phyloP scores from a whole-genome alignment of 2,113 vertebrate species.

The Cyprinodon tularosa region DNA sequence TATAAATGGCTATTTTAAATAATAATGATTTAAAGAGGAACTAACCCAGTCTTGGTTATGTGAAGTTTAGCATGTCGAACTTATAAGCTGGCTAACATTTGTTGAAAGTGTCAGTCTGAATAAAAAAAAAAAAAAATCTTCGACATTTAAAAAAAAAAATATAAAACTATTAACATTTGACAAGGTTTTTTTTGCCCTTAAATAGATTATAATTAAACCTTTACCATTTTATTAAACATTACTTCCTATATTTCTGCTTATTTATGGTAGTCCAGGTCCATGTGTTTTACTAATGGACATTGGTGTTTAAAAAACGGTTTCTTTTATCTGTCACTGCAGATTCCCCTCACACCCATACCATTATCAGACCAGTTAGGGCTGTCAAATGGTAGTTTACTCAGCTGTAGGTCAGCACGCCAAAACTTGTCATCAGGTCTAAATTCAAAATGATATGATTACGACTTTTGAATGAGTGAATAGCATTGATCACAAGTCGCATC shows the following conservation, averaged over 20 bases:
- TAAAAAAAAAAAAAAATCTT: not conserved
- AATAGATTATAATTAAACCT: conserved; percentile 30
- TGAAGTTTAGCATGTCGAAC: conserved; percentile 7
- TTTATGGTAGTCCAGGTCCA: conserved; percentile 32
- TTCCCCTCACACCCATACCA: not conserved
- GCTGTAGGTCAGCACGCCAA: conserved; percentile 3
- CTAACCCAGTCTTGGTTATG: not conserved
- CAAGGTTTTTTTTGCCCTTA: not conserved
- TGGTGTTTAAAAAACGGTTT: conserved; percentile 28
- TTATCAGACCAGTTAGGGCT: conserved; percentile 12
- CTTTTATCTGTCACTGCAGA: conserved; percentile 27
- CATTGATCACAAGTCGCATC: not conserved
- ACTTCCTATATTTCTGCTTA: conserved; percentile 33
- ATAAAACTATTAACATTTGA: too few species aligned
- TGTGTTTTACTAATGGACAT: conserved; percentile 15
- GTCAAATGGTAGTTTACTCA: conserved; percentile 39
- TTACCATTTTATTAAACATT: conserved; percentile 21
- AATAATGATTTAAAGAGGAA: not conserved
- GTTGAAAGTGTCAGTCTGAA: conserved; percentile 1
- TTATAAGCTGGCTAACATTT: conserved; percentile 5
- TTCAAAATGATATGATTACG: conserved; percentile 16
- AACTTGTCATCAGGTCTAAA: not conserved
- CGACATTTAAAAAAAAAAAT: not conserved
- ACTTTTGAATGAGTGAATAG: not conserved
- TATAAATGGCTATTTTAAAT: not conserved